Base-by-base conservation (phyloP, 1,140 invertebrate species). In the Zaprionus vittiger region DNA sequence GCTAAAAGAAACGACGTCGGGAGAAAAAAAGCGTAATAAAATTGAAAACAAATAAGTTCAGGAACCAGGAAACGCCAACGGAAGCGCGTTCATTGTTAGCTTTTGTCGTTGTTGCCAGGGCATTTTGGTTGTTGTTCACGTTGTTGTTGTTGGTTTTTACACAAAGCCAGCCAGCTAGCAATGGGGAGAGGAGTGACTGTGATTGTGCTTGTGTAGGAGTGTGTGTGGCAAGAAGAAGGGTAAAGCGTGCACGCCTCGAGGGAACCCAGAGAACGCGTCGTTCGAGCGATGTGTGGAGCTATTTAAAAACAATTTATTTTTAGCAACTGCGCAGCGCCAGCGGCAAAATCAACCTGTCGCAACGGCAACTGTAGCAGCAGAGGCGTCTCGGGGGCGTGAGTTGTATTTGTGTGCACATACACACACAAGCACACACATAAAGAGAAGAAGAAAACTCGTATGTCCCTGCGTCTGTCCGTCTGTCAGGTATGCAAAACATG, bases 231-330 rank as follows among this genome's bases (percentile, higher is more conserved):
- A n/a, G 41, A 67, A 47, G 56, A 78, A 69, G 54, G 76, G 72
- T 67, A 70, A 65, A 55, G 12, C 37, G 20, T 62, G 56, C 22
- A 17, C 41, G 56, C 47, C 56, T 31, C 57, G 26, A 47, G 66
- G 55, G 52, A 49, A 17, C 41, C 15, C 31, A 34, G 44, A 68
- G 37, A 55, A 26, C 34, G 61, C 31, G 47, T 37, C 49, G 49
- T 47, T 73, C 65, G 70, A 87, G 77, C 73, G 70, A 73, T 75
- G 83, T 77, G 83, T 68, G 68, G 64, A 87, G 83, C 83, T 87
- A 87, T 87, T 87, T 87, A 83, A 87, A 87, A 87, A 87, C 83
- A 87, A 87, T 87, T 87, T 87, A 87, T 87, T 87, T 86, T 87
- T 83, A 87, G 80, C 80, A 86, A 84, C 67, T 79, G 77, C 83